Percentiles rank a stretch among this genome's conserved stretches.
phyloP scores from a whole-genome alignment of 2,888 invertebrate species.

The Torymus auratus region DNA sequence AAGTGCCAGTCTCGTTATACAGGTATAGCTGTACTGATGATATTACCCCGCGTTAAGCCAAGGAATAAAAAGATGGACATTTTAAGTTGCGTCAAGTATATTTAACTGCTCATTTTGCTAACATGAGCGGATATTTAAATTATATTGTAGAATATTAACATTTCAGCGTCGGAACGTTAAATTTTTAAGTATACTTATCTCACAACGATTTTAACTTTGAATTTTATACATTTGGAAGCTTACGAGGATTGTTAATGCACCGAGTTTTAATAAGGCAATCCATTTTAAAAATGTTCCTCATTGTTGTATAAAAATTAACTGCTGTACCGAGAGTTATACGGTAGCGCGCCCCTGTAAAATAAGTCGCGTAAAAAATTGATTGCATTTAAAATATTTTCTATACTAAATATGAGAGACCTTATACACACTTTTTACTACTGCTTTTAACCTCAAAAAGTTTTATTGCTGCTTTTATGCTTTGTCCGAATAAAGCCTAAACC shows the following conservation, averaged over 20 bases:
- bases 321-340: no score
- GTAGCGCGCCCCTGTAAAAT: neutral
- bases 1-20: conserved; percentile 5
- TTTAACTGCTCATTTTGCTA: neutral
- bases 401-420: conserved; percentile 24
- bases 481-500: conserved; percentile 2
- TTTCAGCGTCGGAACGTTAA: no score
- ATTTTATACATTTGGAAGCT: no score
- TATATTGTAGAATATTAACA: no score
- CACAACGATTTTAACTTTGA: no score
- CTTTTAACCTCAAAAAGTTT: conserved; percentile 22
- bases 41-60: neutral
- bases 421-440: neutral
- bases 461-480: conserved; percentile 1
- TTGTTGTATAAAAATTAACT: no score
- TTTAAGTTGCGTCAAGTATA: neutral
- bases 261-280: no score
- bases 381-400: conserved; percentile 8
- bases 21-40: neutral
- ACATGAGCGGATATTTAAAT: neutral
- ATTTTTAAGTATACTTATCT: no score
- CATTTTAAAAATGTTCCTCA: no score
- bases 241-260: no score
- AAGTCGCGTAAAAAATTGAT: conserved; percentile 8
- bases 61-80: neutral